Percentiles rank a stretch among this genome's conserved stretches.
These are phyloP conservation scores for Bombus ignitus DNA, from an alignment of 1,140 invertebrate species.

Conservation along the genomic window DNA sequence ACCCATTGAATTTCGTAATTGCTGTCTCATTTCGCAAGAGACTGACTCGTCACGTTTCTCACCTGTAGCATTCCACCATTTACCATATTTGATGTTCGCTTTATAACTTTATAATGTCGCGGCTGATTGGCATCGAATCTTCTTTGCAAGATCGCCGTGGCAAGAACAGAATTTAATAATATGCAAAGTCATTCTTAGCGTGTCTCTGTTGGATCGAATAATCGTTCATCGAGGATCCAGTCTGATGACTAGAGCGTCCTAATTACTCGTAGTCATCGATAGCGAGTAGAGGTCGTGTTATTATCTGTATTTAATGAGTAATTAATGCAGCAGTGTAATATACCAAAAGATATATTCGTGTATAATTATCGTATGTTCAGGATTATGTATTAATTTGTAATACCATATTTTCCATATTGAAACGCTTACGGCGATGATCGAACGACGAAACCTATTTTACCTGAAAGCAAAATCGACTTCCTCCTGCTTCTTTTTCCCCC, in stretches of 20 bases:
- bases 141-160: background rate
- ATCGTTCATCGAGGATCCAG: background rate
- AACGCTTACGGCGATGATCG: background rate
- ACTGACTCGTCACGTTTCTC: background rate
- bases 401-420: too few relatives aligned
- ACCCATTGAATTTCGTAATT: too few relatives aligned
- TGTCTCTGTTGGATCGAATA: background rate
- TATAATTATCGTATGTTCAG: background rate
- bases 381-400: too few relatives aligned
- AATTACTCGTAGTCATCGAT: background rate
- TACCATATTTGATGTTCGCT: background rate
- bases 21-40: too few relatives aligned
- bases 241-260: background rate
- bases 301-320: background rate
- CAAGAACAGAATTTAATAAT: background rate
- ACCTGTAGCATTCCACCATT: background rate
- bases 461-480: background rate
- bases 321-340: background rate
- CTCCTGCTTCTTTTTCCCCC: too few relatives aligned
- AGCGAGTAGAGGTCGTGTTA: background rate
- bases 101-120: background rate
- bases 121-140: background rate
- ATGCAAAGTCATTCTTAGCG: background rate
- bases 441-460: background rate
- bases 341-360: background rate